A percentile compares a stretch with the other conserved stretches of the same genome.
These are phyloP conservation scores for Cerceris ruficornis DNA, from an alignment of 2,888 invertebrate genomes.

Conservation along the genomic window DNA sequence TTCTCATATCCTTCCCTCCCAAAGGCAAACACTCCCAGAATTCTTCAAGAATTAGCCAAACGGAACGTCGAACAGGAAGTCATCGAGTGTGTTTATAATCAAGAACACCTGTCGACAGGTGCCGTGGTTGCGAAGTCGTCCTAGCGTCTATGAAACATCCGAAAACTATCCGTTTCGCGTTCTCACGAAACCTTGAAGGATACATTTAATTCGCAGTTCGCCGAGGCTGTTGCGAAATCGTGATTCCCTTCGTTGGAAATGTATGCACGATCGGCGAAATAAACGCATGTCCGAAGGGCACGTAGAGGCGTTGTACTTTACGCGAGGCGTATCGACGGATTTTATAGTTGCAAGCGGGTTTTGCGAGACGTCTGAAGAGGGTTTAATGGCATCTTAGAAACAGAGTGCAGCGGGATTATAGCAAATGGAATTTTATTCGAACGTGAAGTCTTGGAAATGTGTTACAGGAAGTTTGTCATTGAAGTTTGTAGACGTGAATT, in stretches of 20 bases:
- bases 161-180: background rate
- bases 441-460: too few species aligned
- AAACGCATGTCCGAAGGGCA: slow-evolving; percentile 6
- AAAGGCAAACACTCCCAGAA: background rate
- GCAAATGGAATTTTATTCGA: too few species aligned
- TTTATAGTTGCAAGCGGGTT: background rate
- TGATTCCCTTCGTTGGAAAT: background rate
- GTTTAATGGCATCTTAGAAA: background rate
- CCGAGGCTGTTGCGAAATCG: background rate
- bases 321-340: background rate
- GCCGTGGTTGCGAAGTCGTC: slow-evolving; percentile 53
- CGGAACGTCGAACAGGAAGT: slow-evolving; percentile 36
- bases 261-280: slow-evolving; percentile 1
- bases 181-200: background rate
- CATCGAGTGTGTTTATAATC: slow-evolving; percentile 57
- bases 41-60: slow-evolving; percentile 5
- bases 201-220: background rate
- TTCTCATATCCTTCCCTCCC: background rate
- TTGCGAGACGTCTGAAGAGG: background rate
- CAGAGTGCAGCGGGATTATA: background rate
- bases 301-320: background rate
- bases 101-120: slow-evolving; percentile 75
- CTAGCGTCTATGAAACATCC: slow-evolving; percentile 18
- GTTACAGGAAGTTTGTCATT: too few species aligned
- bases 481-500: too few species aligned